A percentile compares a stretch with the other conserved stretches of the same genome.
Evolutionary conservation across 2,113 vertebrate species (phyloP).

Genomic region (Cromileptes altivelis): DNA sequence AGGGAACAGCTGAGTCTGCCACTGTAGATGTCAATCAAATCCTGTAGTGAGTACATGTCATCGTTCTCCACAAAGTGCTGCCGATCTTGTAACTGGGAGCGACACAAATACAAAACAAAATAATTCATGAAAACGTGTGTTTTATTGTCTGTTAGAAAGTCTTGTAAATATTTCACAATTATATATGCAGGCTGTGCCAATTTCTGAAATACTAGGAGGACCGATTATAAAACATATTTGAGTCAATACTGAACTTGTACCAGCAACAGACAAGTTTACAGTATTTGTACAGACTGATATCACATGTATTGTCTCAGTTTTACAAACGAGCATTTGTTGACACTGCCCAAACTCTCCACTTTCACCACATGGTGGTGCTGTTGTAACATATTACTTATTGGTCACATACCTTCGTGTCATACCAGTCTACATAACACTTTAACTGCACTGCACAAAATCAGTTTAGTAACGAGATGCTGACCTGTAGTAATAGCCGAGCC

Average conservation of each 20-base stretch:
- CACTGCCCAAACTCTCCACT: not conserved
- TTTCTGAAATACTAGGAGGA: not conserved
- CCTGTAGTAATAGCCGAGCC: conserved; percentile 93
- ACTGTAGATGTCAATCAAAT: conserved; percentile 92
- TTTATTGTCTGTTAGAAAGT: not conserved
- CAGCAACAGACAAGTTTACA: not conserved
- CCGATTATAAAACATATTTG: not conserved
- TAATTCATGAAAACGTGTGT: not conserved
- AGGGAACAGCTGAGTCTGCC: conserved; percentile 94
- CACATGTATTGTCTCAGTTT: not conserved
- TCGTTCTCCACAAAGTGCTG: conserved; percentile 99
- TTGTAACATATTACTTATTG: conserved; percentile 6
- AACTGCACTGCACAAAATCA: not conserved
- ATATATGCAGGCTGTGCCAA: not conserved
- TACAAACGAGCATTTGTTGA: not conserved
- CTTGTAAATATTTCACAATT: not conserved
- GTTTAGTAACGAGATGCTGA: conserved; percentile 62
- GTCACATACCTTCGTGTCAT: not conserved
- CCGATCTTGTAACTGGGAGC: conserved; percentile 92
- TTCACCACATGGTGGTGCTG: conserved; percentile 57
- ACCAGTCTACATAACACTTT: not conserved
- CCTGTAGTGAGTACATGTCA: conserved; percentile 98
- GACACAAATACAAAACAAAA: conserved; percentile 21
- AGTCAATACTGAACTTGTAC: not conserved
- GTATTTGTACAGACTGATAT: not conserved